Conservation (phyloP, 2,113 vertebrate species). For the Leucopsar rothschildi region DNA sequence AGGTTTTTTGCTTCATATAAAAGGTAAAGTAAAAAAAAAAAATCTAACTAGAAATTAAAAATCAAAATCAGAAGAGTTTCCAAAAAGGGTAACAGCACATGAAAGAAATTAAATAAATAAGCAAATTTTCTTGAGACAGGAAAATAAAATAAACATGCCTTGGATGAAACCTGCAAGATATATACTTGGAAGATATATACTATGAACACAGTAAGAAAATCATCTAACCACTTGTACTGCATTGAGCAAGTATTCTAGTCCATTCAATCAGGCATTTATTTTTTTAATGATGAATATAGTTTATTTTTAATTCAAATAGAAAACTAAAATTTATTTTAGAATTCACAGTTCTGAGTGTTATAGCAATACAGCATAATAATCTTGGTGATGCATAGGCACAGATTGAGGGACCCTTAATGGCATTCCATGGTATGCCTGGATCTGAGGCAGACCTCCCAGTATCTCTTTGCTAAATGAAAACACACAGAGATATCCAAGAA, state of each 20-base stretch:
- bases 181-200: neutral
- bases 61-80: neutral
- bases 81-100: neutral
- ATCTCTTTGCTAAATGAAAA: neutral
- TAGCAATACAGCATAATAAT: neutral
- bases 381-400: neutral
- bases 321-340: neutral
- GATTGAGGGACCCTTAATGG: neutral
- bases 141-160: neutral
- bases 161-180: neutral
- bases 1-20: neutral
- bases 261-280: neutral
- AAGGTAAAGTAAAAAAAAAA: neutral
- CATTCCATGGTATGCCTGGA: fast-evolving
- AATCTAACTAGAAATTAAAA: neutral
- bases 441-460: neutral
- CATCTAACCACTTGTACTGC: fast-evolving
- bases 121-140: neutral
- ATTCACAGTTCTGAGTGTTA: neutral
- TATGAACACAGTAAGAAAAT: neutral
- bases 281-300: neutral
- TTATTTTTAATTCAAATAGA: neutral
- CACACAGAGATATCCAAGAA: neutral
- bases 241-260: neutral
- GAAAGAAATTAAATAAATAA: neutral